These are phyloP conservation scores for Manis crassicaudata DNA, from an alignment of 2,797 vertebrate species.

Conservation along the genomic window DNA sequence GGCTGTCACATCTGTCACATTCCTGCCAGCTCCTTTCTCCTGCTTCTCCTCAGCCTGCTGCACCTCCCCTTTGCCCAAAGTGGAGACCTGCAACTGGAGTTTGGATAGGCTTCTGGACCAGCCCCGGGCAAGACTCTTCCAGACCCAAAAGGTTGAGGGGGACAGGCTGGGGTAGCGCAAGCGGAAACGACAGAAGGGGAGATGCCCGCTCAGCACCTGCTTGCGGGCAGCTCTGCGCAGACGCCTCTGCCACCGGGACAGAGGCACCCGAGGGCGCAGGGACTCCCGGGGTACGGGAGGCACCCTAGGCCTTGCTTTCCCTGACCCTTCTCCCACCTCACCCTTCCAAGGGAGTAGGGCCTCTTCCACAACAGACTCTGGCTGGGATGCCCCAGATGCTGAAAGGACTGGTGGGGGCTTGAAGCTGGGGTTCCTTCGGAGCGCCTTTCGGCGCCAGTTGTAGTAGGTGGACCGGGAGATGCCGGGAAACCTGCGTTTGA, in stretches of 20 bases:
- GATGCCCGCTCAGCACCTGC: slow-evolving; percentile 87
- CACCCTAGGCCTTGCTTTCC: slow-evolving; percentile 67
- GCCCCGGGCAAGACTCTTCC: slow-evolving; percentile 85
- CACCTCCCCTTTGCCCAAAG: neutral
- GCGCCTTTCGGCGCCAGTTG: slow-evolving; percentile 97
- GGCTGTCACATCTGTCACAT: neutral
- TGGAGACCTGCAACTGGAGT: slow-evolving; percentile 21
- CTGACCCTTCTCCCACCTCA: neutral
- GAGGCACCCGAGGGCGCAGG: slow-evolving; percentile 80
- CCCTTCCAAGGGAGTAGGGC: slow-evolving; percentile 68
- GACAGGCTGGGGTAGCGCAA: slow-evolving; percentile 92
- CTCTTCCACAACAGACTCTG: slow-evolving; percentile 59
- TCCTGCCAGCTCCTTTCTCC: slow-evolving; percentile 30
- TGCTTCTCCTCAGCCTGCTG: neutral
- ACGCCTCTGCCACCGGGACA: slow-evolving; percentile 90
- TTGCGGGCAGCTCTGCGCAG: slow-evolving; percentile 89
- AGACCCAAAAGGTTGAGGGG: slow-evolving; percentile 93
- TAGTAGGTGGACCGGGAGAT: slow-evolving; percentile 98
- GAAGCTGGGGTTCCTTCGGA: slow-evolving; percentile 86
- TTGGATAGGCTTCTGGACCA: slow-evolving; percentile 42
- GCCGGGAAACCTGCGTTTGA: slow-evolving; percentile 94
- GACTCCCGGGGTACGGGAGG: slow-evolving; percentile 21
- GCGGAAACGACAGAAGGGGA: slow-evolving; percentile 93
- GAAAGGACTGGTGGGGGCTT: slow-evolving; percentile 69
- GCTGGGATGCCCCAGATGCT: slow-evolving; percentile 49